Base-by-base conservation (phyloP, 2,888 invertebrate genomes). In the Tetramorium bicarinatum region DNA sequence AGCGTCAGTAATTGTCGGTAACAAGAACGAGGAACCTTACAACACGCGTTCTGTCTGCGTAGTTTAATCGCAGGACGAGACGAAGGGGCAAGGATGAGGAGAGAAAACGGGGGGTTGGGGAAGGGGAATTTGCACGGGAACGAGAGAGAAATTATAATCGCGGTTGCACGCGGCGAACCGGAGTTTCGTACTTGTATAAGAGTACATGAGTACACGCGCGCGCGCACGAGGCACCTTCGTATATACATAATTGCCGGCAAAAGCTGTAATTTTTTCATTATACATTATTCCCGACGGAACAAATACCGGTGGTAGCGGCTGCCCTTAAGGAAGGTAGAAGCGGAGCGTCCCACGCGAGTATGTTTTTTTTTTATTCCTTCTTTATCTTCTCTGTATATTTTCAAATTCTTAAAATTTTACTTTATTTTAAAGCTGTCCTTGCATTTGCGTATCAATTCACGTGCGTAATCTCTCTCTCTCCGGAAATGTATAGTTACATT, bases 251-350 rank as follows among this genome's bases (percentile, higher is more conserved):
- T 80, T 90, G 88, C 86, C 88, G 86, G 84, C 90, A 88, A 92
- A 90, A 92, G 91, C 90, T 91, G 91, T 91, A 92, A 92, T 91
- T 92, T 91, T 92, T 92, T 91, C 92, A 91, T 93, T 92, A 92
- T 90, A 89, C 92, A 91, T 93, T 92, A 92, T 90, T 89, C 83
- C 76, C 88, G 87, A 87, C 89, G 89, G 89, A 92, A 92, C 89
- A 90, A 93, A 93, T 91, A 90, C 89, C 89, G 85, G 85, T 64
- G 82, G 83, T 81, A 76, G 87, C 82, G 56, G 81, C 74, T 82
- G 72, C 77, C 64, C 25, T 47, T 47, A 38, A 34, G 25, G 25
- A 13, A 21, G n/a, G 56, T 3, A 15, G 8, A n/a, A 77, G 75
- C 79, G 52, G 61, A 52, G 66, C 76, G 69, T 85, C 62, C 76